Evolutionary conservation across 1,140 invertebrate species (phyloP).

Genomic region (Alviniconcha marisindica): DNA sequence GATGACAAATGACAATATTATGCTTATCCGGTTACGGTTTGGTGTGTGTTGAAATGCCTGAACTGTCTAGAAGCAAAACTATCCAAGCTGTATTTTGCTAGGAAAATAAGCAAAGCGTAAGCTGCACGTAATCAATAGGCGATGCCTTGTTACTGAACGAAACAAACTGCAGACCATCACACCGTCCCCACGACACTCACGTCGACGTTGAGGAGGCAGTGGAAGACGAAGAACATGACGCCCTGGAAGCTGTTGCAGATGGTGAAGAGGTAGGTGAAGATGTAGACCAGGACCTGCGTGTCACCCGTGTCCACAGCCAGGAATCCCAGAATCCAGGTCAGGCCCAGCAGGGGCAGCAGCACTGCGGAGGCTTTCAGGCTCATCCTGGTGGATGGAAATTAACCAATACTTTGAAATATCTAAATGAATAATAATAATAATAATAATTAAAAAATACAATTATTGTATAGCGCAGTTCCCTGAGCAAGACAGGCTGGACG

Average conservation of each 20-base stretch:
- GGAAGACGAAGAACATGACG: slow-evolving; percentile 63
- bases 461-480: background rate
- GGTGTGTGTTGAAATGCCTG: too few relatives aligned
- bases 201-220: slow-evolving; percentile 62
- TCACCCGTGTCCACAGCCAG: slow-evolving; percentile 49
- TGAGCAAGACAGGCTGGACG: too few relatives aligned
- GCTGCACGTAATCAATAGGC: too few relatives aligned
- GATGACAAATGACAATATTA: too few relatives aligned
- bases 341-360: slow-evolving; percentile 65
- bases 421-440: background rate
- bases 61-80: too few relatives aligned
- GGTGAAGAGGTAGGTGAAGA: slow-evolving; percentile 69
- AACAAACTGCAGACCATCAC: too few relatives aligned
- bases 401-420: background rate
- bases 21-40: too few relatives aligned
- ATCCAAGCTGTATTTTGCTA: too few relatives aligned
- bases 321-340: slow-evolving; percentile 68
- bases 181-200: too few relatives aligned
- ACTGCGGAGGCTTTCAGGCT: slow-evolving; percentile 67
- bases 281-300: slow-evolving; percentile 52
- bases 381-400: slow-evolving; percentile 45
- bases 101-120: too few relatives aligned
- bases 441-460: background rate
- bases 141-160: too few relatives aligned
- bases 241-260: slow-evolving; percentile 67